phyloP scores from a whole-genome alignment of 2,113 vertebrate species.

The Puffinus mauretanicus region DNA sequence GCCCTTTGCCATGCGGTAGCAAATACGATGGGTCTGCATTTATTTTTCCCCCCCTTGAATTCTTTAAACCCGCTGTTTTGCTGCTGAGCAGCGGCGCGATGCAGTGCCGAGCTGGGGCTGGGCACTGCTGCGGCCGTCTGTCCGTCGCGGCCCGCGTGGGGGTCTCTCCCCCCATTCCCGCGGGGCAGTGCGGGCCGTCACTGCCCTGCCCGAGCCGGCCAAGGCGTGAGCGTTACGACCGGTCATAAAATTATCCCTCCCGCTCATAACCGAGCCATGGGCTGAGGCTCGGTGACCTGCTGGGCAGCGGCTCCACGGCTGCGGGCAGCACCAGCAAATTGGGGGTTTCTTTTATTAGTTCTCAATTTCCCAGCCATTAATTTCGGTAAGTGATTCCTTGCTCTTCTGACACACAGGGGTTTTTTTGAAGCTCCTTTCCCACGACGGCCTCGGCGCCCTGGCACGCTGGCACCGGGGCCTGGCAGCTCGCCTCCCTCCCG shows the following conservation, averaged over 20 bases:
- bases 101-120: neutral
- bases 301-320: neutral
- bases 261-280: fast-evolving
- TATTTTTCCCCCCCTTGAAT: neutral
- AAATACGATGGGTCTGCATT: neutral
- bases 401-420: neutral
- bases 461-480: fast-evolving
- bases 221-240: neutral
- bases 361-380: conserved; percentile 33
- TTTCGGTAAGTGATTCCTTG: neutral
- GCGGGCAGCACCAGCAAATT: neutral
- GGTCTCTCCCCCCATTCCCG: neutral
- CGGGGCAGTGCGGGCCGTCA: fast-evolving
- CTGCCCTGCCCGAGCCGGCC: neutral
- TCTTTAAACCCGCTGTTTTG: no score
- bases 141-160: fast-evolving
- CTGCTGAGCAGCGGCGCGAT: fast-evolving
- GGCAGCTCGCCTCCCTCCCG: neutral
- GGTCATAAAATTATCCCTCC: neutral
- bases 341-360: conserved; percentile 8
- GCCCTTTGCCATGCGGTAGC: fast-evolving
- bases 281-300: neutral
- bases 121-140: fast-evolving
- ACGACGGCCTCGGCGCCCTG: neutral
- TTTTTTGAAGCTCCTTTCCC: neutral